phyloP scores from a whole-genome alignment of 2,113 vertebrate species.

The Noturus placidus region DNA sequence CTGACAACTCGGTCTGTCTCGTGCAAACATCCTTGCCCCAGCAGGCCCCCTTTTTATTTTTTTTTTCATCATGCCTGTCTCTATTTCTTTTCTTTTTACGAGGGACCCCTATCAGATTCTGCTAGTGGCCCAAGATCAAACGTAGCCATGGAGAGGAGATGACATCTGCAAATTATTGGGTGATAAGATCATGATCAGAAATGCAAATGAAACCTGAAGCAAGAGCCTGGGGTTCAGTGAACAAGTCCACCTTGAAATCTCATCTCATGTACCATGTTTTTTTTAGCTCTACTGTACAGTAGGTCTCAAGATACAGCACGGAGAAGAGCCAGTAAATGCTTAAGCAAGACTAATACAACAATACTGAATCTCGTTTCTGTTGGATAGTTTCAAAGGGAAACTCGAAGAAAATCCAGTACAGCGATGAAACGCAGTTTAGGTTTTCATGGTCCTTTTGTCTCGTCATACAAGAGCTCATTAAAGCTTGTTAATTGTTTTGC shows the following conservation, averaged over 20 bases:
- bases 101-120: slow-evolving; percentile 55
- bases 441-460: background rate
- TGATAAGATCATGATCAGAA: slow-evolving; percentile 58
- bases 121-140: slow-evolving; percentile 43
- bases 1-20: slow-evolving; percentile 53
- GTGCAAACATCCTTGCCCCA: slow-evolving; percentile 48
- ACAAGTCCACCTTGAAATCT: background rate
- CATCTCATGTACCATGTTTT: slow-evolving; percentile 11
- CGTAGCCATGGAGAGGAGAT: slow-evolving; percentile 34
- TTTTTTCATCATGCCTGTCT: slow-evolving; percentile 33
- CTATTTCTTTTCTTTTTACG: slow-evolving; percentile 37
- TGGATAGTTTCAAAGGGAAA: background rate
- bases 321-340: background rate
- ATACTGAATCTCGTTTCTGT: background rate
- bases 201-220: slow-evolving; percentile 58
- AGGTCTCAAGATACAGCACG: background rate
- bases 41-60: slow-evolving; percentile 3
- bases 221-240: background rate
- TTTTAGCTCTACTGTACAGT: background rate
- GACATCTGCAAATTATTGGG: slow-evolving; percentile 53
- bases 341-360: background rate
- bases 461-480: background rate
- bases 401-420: background rate
- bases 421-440: background rate
- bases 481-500: slow-evolving; percentile 8